phyloP scores from a whole-genome alignment of 2,888 invertebrate species.

The Clusia tigrina region DNA sequence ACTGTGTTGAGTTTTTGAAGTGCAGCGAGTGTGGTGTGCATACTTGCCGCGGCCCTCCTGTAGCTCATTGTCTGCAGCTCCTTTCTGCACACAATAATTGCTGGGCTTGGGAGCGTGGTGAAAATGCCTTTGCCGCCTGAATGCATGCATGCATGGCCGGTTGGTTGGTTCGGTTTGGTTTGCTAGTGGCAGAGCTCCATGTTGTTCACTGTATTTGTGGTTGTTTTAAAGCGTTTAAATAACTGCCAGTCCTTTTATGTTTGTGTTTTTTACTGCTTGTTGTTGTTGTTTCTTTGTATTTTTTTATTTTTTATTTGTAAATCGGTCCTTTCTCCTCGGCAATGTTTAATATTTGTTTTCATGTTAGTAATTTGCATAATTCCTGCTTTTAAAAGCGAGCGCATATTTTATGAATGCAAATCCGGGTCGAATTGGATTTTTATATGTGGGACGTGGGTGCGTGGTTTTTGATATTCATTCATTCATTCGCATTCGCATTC shows the following conservation, averaged over 20 bases:
- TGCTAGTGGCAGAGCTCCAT: background rate
- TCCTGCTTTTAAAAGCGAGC: conserved; percentile 36
- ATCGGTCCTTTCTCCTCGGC: conserved; percentile 26
- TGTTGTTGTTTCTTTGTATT: background rate
- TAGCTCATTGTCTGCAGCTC: background rate
- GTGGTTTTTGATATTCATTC: background rate
- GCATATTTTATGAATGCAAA: conserved; percentile 56
- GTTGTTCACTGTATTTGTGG: background rate
- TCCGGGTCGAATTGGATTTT: conserved; percentile 46
- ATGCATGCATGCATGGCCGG: background rate
- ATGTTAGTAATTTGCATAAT: conserved; percentile 56
- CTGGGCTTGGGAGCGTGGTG: background rate
- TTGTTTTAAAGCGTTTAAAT: background rate
- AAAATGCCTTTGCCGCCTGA: background rate
- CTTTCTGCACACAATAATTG: too few relatives aligned
- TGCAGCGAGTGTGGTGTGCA: background rate
- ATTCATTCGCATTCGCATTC: conserved; percentile 41
- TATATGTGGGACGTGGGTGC: conserved; percentile 41
- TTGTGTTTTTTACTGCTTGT: background rate
- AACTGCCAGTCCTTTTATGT: background rate
- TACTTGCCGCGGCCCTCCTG: background rate
- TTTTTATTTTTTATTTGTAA: too few relatives aligned
- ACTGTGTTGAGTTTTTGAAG: conserved; percentile 2
- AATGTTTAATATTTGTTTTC: conserved; percentile 56
- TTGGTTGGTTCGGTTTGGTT: background rate